These are phyloP conservation scores for Etheostoma nigrum DNA, from an alignment of 2,797 vertebrate genomes.

Conservation along the genomic window DNA sequence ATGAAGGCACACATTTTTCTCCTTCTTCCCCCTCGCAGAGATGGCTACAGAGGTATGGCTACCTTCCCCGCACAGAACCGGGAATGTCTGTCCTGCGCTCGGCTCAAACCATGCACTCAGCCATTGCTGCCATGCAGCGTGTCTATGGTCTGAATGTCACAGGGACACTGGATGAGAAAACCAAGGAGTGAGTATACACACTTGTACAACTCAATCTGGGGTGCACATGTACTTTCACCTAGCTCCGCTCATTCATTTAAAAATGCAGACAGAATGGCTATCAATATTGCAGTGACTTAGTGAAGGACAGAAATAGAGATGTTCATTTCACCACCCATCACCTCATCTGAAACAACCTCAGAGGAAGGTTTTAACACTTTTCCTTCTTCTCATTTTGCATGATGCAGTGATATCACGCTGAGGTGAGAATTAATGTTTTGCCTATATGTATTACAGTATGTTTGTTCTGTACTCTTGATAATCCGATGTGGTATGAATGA, in stretches of 20 bases:
- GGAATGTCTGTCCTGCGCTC: slow-evolving; percentile 96
- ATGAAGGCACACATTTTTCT: slow-evolving; percentile 21
- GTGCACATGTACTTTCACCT: slow-evolving; percentile 6
- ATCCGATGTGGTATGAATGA: slow-evolving; percentile 58
- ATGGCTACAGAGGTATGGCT: slow-evolving; percentile 99
- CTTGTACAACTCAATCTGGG: slow-evolving; percentile 10
- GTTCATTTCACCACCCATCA: slow-evolving; percentile 44
- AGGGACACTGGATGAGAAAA: slow-evolving; percentile 94
- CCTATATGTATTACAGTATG: slow-evolving; percentile 40
- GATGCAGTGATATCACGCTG: slow-evolving; percentile 84
- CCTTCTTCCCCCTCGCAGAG: slow-evolving; percentile 81
- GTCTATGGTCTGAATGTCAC: slow-evolving; percentile 98
- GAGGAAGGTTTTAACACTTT: slow-evolving; percentile 72
- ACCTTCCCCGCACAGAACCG: slow-evolving; percentile 93
- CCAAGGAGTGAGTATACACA: slow-evolving; percentile 92
- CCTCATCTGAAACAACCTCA: slow-evolving; percentile 33
- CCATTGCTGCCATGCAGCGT: slow-evolving; percentile 98
- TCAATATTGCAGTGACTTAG: slow-evolving; percentile 54
- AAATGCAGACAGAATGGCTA: slow-evolving; percentile 28
- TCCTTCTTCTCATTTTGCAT: slow-evolving; percentile 81
- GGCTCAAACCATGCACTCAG: slow-evolving; percentile 94
- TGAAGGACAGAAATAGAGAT: slow-evolving; percentile 52
- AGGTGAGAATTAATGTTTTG: slow-evolving; percentile 80
- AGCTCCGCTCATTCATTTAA: slow-evolving; percentile 31
- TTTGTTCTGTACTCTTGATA: slow-evolving; percentile 51